These are phyloP conservation scores for Trachymyrmex septentrionalis DNA, from an alignment of 1,140 invertebrate genomes.

Conservation along the genomic window DNA sequence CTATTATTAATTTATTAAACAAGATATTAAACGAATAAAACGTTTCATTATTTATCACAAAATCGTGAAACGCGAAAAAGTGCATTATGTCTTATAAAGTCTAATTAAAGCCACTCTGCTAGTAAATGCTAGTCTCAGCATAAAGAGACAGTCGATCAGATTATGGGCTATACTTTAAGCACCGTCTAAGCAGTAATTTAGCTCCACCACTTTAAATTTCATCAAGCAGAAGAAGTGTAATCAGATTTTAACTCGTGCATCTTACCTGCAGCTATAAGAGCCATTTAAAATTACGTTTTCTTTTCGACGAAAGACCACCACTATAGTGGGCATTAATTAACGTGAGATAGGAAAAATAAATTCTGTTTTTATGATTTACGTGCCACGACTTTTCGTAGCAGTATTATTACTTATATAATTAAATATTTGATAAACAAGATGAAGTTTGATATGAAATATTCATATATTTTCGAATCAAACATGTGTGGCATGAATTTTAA, in stretches of 20 bases:
- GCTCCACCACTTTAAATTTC: slow-evolving; percentile 55
- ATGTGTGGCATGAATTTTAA: background rate
- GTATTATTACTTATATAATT: slow-evolving; percentile 5
- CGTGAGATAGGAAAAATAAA: slow-evolving; percentile 16
- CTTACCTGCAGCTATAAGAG: slow-evolving; percentile 45
- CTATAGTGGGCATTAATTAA: slow-evolving; percentile 23
- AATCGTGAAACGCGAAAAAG: slow-evolving; percentile 32
- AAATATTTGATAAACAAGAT: slow-evolving; percentile 2
- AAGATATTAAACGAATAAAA: background rate
- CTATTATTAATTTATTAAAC: background rate
- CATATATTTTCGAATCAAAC: slow-evolving; percentile 13
- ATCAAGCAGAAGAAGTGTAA: slow-evolving; percentile 54
- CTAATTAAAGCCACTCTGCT: slow-evolving; percentile 52
- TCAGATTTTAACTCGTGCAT: slow-evolving; percentile 60
- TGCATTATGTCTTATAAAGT: slow-evolving; percentile 46
- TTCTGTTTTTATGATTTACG: slow-evolving; percentile 7
- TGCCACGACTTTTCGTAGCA: background rate
- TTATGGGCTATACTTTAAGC: slow-evolving; percentile 55
- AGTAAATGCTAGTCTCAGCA: slow-evolving; percentile 44
- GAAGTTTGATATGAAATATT: background rate
- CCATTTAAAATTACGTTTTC: slow-evolving; percentile 55
- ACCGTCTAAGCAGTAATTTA: slow-evolving; percentile 62
- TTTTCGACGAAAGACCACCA: slow-evolving; percentile 31
- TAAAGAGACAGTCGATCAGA: slow-evolving; percentile 61
- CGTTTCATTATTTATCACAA: slow-evolving; percentile 16